phyloP scores from a whole-genome alignment of 1,140 invertebrate genomes.

The Zaprionus ornatus region DNA sequence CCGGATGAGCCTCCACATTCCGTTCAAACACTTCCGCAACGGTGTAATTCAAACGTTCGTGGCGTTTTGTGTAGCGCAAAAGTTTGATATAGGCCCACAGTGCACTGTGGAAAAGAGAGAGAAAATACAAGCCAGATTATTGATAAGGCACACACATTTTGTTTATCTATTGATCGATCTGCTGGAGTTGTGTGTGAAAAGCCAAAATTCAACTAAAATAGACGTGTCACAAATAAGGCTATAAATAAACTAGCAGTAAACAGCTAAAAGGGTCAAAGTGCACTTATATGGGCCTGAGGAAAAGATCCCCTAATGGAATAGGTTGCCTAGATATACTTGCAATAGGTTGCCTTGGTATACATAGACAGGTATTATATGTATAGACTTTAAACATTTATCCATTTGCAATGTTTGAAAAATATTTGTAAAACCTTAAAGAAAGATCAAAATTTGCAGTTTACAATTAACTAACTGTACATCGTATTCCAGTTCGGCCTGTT shows the following conservation, averaged over 20 bases:
- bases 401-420: no score
- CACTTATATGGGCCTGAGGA: conserved; percentile 16
- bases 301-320: background rate
- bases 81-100: conserved; percentile 88
- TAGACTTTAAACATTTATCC: no score
- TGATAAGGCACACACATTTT: conserved; percentile 18
- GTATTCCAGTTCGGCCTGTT: background rate
- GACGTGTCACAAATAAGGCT: conserved; percentile 29
- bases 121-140: conserved; percentile 29
- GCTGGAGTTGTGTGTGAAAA: conserved; percentile 23
- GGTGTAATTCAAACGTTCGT: conserved; percentile 87
- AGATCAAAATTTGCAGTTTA: background rate
- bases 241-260: conserved; percentile 21
- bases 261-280: conserved; percentile 9
- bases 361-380: no score
- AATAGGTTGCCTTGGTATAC: no score
- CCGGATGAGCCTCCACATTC: conserved; percentile 88
- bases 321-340: background rate
- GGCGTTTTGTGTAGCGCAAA: conserved; percentile 86
- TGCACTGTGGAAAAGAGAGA: conserved; percentile 79
- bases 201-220: conserved; percentile 28
- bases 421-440: background rate
- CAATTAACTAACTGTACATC: background rate
- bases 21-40: conserved; percentile 90
- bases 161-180: conserved; percentile 40